phyloP scores from a whole-genome alignment of 2,888 invertebrate species.

The Trissoscelio sp. region DNA sequence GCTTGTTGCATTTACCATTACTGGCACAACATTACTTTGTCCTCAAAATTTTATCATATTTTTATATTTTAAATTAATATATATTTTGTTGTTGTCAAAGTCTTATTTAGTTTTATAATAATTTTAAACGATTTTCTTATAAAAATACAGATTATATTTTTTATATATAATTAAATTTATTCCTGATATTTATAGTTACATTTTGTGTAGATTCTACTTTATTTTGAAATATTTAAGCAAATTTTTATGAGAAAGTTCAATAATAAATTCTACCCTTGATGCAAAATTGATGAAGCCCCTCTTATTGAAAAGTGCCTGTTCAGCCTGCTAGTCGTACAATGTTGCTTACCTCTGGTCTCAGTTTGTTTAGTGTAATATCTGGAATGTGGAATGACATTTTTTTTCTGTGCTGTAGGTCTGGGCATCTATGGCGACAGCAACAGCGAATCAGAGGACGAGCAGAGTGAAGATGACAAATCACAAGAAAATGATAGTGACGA shows the following conservation, averaged over 20 bases:
- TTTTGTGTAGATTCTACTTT: too few species aligned
- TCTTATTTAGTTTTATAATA: neutral
- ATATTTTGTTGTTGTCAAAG: neutral
- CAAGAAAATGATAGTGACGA: constrained; percentile 87
- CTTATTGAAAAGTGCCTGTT: constrained; percentile 62
- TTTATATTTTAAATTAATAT: neutral
- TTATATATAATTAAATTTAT: too few species aligned
- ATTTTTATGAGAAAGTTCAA: neutral
- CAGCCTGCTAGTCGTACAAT: constrained; percentile 68
- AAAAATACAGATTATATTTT: too few species aligned
- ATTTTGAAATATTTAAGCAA: neutral
- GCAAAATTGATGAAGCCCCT: constrained; percentile 49
- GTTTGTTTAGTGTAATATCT: constrained; percentile 20
- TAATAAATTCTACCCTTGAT: neutral
- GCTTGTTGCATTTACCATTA: constrained; percentile 63
- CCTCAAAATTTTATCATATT: neutral
- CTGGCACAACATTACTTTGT: constrained; percentile 22
- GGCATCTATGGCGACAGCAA: constrained; percentile 92
- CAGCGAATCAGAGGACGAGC: constrained; percentile 84
- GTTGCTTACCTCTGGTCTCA: constrained; percentile 70
- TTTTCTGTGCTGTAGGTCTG: constrained; percentile 86
- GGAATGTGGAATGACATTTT: constrained; percentile 46
- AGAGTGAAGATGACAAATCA: constrained; percentile 83
- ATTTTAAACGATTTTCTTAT: neutral
- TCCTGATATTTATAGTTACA: too few species aligned